A percentile compares a stretch with the other conserved stretches of the same genome.
These are phyloP conservation scores for Aegithalos caudatus DNA, from an alignment of 2,113 vertebrate genomes.

Conservation along the genomic window DNA sequence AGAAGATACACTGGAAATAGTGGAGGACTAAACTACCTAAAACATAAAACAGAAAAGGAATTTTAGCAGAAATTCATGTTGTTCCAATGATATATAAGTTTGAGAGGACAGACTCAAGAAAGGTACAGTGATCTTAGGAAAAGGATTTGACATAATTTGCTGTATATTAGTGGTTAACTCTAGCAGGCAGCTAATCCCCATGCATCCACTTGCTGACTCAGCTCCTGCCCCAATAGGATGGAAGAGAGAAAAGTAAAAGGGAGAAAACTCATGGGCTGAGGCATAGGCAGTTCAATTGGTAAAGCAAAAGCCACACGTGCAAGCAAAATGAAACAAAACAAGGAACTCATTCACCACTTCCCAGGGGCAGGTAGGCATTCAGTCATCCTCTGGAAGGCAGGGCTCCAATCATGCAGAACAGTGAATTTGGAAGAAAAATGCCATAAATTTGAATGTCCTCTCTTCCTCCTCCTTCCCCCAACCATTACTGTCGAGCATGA, in stretches of 20 bases:
- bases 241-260: neutral
- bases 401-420: accelerated
- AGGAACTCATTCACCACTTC: neutral
- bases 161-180: neutral
- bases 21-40: neutral
- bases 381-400: neutral
- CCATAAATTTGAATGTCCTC: neutral
- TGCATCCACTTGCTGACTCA: neutral
- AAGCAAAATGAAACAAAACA: neutral
- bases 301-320: accelerated
- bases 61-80: neutral
- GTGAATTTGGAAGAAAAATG: neutral
- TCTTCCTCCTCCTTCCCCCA: neutral
- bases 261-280: neutral
- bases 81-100: neutral
- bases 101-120: neutral
- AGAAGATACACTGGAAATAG: neutral
- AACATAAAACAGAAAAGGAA: neutral
- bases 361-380: neutral
- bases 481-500: neutral
- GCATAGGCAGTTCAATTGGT: neutral
- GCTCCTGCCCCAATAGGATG: no score
- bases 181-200: neutral
- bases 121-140: neutral
- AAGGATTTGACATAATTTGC: neutral